These are phyloP conservation scores for Catharus fuscescens DNA, from an alignment of 2,113 vertebrate genomes.

Conservation along the genomic window DNA sequence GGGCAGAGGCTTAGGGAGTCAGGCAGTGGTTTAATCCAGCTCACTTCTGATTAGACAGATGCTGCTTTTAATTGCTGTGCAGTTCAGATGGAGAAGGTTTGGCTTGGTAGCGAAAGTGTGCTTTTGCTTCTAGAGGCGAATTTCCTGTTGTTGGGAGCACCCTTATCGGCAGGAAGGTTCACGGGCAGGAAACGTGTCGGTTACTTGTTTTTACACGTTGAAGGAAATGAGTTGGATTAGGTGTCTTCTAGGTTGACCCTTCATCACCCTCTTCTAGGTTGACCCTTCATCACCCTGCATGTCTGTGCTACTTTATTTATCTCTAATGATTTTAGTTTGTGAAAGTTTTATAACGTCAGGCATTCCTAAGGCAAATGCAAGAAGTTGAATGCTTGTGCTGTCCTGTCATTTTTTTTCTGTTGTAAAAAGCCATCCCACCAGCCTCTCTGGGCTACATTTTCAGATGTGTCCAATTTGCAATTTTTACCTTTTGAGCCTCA, in stretches of 20 bases:
- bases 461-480: neutral
- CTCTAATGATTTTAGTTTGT: slow-evolving; percentile 8
- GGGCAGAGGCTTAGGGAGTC: neutral
- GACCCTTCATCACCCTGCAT: neutral
- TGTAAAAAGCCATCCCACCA: neutral
- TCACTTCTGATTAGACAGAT: neutral
- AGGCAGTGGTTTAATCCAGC: neutral
- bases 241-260: slow-evolving; percentile 61
- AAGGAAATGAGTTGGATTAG: slow-evolving; percentile 76
- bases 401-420: neutral
- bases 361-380: neutral
- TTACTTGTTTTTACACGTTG: slow-evolving; percentile 78
- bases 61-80: neutral
- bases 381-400: neutral
- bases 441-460: neutral
- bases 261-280: slow-evolving; percentile 50
- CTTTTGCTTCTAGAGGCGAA: slow-evolving; percentile 56
- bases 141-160: slow-evolving; percentile 72
- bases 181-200: slow-evolving; percentile 79
- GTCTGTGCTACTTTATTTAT: neutral
- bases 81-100: slow-evolving; percentile 36
- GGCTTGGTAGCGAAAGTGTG: slow-evolving; percentile 12
- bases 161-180: slow-evolving; percentile 77
- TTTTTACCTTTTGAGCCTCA: slow-evolving; percentile 31
- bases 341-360: neutral